Base-by-base conservation (phyloP, 1,140 invertebrate genomes). In the Drosophila guanche region DNA sequence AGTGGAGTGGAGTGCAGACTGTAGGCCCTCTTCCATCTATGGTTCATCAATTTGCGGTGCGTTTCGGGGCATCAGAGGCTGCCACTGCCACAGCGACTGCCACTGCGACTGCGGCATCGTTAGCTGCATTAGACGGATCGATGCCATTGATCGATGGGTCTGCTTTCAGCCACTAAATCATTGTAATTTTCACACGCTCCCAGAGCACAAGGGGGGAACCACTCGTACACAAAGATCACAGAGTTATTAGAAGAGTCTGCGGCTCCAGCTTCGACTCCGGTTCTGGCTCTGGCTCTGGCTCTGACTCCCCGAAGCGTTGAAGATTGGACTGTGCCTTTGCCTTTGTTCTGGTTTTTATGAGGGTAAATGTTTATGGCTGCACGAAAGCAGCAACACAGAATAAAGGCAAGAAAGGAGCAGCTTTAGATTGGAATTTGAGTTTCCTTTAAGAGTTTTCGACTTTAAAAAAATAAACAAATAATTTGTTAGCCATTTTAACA, bases 111-210 rank as follows among this genome's bases (percentile, higher is more conserved):
- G 63, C 42, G 27, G 50, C 68, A 72, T 50, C 50, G 68, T 72
- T 51, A 52, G 66, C 62, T 42, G 66, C 66, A 69, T 41, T 20
- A 25, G 0, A 68, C 66, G 55, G 70, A 73, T 74, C 57, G 59
- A 74, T 74, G 68, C 70, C 41, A 73, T 57, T 73, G 70, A 74
- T 73, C 59, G 59, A 73, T 73, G 69, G 56, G 69, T 10, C 66
- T 52, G 70, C 69, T 42, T 52, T 56, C 69, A 73, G 70, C 42
- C 53, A 73, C 59, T 73, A 73, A 73, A 73, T 73, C 69, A 73
- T 57, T 74, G 70, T 74, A 55, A 74, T 74, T 74, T 74, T 74
- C 70, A 74, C 70, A 74, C 70, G 70, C 69, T 74, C 22, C 54
- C n/a, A 10, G 33, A 72, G 57, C 48, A 60, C 33, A 45, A 69